A percentile compares a stretch with the other conserved stretches of the same genome.
These are phyloP conservation scores for Brachionichthys hirsutus DNA, from an alignment of 2,113 vertebrate genomes.

Conservation along the genomic window DNA sequence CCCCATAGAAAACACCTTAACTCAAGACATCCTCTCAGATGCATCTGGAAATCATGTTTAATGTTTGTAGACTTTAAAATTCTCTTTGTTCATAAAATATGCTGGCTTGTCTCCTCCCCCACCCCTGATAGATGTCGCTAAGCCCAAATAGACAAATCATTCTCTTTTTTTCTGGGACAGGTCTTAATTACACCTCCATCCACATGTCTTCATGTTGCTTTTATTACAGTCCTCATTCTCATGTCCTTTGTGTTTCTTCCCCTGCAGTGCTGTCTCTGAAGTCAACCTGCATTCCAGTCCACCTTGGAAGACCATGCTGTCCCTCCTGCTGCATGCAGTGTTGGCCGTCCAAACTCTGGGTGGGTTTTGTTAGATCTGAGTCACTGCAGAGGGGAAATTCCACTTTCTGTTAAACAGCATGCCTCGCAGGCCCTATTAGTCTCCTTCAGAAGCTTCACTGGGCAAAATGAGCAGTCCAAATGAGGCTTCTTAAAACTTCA, in stretches of 20 bases:
- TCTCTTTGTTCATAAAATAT: neutral
- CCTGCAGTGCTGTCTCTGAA: conserved; percentile 68
- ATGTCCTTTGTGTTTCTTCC: conserved; percentile 31
- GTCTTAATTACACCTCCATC: neutral
- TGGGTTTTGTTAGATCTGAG: conserved; percentile 62
- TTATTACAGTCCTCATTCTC: conserved; percentile 11
- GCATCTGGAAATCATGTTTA: conserved; percentile 1
- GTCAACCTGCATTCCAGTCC: conserved; percentile 40
- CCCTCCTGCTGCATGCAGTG: conserved; percentile 68
- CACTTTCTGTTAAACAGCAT: conserved; percentile 47
- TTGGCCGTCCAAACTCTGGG: conserved; percentile 67
- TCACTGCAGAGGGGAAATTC: conserved; percentile 38
- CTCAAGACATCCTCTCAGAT: conserved; percentile 22
- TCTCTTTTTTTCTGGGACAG: neutral
- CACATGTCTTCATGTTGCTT: conserved; percentile 10
- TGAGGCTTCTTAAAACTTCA: conserved; percentile 41
- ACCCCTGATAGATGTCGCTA: neutral
- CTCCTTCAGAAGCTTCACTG: conserved; percentile 43
- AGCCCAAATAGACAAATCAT: neutral
- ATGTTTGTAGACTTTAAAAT: neutral
- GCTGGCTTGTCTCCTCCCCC: neutral
- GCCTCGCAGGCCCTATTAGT: conserved; percentile 43
- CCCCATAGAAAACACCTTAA: conserved; percentile 8
- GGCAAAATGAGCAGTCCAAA: conserved; percentile 33
- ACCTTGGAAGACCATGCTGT: conserved; percentile 61